Base-by-base conservation (phyloP, 2,797 vertebrate species). In the Takifugu rubripes region DNA sequence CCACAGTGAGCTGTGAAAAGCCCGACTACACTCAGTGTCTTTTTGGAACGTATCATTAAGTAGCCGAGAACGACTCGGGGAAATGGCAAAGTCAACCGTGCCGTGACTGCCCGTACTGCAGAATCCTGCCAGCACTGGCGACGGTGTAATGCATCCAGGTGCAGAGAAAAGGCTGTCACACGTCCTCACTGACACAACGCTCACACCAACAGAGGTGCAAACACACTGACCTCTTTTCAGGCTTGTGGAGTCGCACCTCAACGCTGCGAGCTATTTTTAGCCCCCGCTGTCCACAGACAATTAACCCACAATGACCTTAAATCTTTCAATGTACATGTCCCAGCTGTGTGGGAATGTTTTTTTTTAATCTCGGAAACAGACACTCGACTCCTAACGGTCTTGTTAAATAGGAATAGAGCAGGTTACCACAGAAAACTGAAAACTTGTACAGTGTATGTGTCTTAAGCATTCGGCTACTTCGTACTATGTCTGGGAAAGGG, bases 181-280 rank as follows among this genome's bases (percentile, higher is more conserved):
- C 52, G 70, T 45, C 36, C 59, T 42, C 26, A 55, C 44, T 72
- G 68, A 53, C 72, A 79, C 45, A 53, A 74, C 54, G 64, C 68
- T 72, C 67, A 56, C 69, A 61, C 58, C 45, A 40, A 57, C 66
- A 74, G 54, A 79, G 58, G 59, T 49, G 58, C 72, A 84, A 79
- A 78, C 83, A 75, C 70, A 75, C 55, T 78, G 75, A 84, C 81
- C 74, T 75, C 56, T 67, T 84, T 84, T 66, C 73, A 59, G 45
- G 70, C 64, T 65, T 36, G 68, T 51, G 57, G 76, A 77, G 79
- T 73, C 27, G n/a, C 74, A 77, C 75, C 63, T 82, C 81, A 61
- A 66, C 36, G 67, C 70, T 54, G 26, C 6, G 42, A 61, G 79
- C 66, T 88, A 86, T 88, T 85, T 85, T 83, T 79, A 87, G 81